These are phyloP conservation scores for Orientallactaga bullata DNA, from an alignment of 2,113 vertebrate genomes.

Conservation along the genomic window DNA sequence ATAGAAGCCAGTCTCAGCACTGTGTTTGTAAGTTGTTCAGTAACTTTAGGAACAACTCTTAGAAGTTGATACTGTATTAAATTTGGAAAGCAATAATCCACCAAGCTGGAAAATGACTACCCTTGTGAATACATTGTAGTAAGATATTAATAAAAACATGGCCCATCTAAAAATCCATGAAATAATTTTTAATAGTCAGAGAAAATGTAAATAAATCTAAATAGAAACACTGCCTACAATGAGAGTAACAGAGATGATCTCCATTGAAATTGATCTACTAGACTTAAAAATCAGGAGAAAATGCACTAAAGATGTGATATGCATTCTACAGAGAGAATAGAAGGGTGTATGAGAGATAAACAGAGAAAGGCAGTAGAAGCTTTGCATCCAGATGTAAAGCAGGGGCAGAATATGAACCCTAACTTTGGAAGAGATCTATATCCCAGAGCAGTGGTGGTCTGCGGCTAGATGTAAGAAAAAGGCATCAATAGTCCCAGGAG, in stretches of 20 bases:
- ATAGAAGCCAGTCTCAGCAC: background rate
- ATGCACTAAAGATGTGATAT: background rate
- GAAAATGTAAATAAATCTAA: background rate
- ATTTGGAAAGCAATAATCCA: background rate
- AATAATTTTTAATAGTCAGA: background rate
- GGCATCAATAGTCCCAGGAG: accelerated
- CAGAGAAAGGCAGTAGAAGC: background rate
- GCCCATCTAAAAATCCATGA: background rate
- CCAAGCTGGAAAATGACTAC: background rate
- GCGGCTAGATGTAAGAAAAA: background rate
- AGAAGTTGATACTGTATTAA: background rate
- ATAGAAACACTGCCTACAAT: background rate
- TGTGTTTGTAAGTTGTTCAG: background rate
- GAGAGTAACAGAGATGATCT: background rate
- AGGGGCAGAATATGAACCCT: background rate
- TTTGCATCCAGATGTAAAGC: accelerated
- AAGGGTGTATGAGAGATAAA: background rate
- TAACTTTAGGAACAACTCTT: background rate
- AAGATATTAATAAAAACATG: background rate
- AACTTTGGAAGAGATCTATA: accelerated
- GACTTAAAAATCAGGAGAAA: background rate
- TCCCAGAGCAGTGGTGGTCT: no score
- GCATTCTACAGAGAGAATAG: background rate
- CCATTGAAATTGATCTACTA: background rate
- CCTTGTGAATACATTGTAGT: background rate